A percentile compares a stretch with the other conserved stretches of the same genome.
These are phyloP conservation scores for Coregonus ussuriensis DNA, from an alignment of 2,797 vertebrate genomes.

Conservation along the genomic window DNA sequence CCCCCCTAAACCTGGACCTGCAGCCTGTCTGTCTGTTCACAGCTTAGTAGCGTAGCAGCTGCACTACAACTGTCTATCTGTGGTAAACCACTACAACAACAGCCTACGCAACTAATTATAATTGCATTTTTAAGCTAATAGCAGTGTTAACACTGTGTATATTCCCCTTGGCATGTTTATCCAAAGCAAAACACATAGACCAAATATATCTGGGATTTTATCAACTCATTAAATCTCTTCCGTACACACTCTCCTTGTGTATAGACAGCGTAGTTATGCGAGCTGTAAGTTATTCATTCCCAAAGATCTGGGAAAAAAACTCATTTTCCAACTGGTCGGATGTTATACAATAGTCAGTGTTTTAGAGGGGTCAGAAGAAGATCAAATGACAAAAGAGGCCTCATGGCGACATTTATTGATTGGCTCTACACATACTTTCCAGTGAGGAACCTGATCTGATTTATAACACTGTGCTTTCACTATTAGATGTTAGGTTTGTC, in stretches of 20 bases:
- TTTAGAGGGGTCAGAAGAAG: not conserved
- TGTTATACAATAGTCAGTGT: not conserved
- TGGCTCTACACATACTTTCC: not conserved
- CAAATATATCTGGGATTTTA: not conserved
- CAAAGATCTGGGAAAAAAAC: not conserved
- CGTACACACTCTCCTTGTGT: not conserved
- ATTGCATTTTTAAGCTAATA: not conserved
- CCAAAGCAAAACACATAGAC: no score
- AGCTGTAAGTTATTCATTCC: not conserved
- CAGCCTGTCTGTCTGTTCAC: conserved; percentile 7
- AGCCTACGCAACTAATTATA: not conserved
- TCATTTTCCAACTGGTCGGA: not conserved
- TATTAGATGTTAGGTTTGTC: no score
- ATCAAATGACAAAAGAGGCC: not conserved
- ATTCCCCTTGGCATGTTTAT: no score
- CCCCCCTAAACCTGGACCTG: not conserved
- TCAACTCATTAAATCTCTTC: not conserved
- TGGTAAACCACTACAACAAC: not conserved
- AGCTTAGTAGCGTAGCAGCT: not conserved
- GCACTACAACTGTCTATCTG: not conserved
- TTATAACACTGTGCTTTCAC: not conserved
- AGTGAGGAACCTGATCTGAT: not conserved
- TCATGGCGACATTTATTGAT: not conserved
- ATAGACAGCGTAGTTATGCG: not conserved
- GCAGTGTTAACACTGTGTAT: not conserved